Evolutionary conservation across 1,140 invertebrate genomes (phyloP).

Genomic region (Matsumurasca onukii): DNA sequence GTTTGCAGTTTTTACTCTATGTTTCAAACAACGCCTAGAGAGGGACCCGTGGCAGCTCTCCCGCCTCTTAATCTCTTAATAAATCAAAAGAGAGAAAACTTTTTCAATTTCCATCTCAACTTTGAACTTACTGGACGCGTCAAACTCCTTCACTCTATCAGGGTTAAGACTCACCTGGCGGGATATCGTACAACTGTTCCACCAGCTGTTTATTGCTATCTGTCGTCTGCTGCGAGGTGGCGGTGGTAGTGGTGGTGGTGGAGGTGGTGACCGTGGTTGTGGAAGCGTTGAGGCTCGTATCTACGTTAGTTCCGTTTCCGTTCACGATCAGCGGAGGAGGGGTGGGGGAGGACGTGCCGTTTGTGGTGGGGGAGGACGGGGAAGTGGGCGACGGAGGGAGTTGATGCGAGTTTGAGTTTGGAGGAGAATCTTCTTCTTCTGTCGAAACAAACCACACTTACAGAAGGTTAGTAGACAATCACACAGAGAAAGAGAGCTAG

Average conservation of each 20-base stretch:
- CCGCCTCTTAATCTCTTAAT: too few species aligned
- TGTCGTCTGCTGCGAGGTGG: conserved; percentile 40
- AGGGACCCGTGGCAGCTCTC: too few species aligned
- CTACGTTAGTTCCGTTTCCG: conserved; percentile 44
- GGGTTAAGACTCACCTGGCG: conserved; percentile 73
- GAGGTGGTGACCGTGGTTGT: conserved; percentile 35
- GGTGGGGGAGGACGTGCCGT: conserved; percentile 29
- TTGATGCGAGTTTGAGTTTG: background rate
- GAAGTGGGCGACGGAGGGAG: background rate
- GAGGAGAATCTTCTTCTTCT: conserved; percentile 21
- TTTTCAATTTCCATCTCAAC: too few species aligned
- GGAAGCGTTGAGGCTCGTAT: conserved; percentile 43
- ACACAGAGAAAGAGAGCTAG: conserved; percentile 16
- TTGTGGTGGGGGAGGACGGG: conserved; percentile 17
- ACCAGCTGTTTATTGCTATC: conserved; percentile 57
- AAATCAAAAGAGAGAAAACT: too few species aligned
- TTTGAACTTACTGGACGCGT: too few species aligned
- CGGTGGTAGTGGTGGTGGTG: conserved; percentile 25
- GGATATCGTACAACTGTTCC: conserved; percentile 80
- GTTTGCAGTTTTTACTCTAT: too few species aligned
- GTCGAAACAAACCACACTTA: conserved; percentile 33
- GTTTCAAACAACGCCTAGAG: too few species aligned
- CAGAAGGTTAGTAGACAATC: conserved; percentile 25
- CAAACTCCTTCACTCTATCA: too few species aligned
- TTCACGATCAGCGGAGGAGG: conserved; percentile 44